phyloP scores from a whole-genome alignment of 2,113 vertebrate genomes.

The Nycticorax nycticorax region DNA sequence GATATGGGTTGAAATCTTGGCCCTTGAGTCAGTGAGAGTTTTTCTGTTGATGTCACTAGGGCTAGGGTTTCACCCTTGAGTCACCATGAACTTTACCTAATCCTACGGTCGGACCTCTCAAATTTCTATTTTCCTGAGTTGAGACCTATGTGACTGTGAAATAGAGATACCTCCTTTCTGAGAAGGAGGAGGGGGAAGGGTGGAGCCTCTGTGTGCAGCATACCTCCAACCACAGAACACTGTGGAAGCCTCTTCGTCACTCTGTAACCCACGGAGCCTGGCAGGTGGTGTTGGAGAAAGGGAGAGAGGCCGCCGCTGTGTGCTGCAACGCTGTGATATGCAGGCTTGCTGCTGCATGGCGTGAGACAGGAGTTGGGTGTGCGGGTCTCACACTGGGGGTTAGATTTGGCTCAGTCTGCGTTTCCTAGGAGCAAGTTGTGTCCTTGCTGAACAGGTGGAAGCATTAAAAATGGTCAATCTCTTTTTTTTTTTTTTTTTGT shows the following conservation, averaged over 20 bases:
- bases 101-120: constrained; percentile 9
- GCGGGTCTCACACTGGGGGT: accelerated
- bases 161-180: background rate
- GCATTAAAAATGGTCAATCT: background rate
- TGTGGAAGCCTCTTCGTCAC: background rate
- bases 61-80: constrained; percentile 38
- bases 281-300: background rate
- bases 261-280: background rate
- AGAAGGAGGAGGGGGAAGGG: background rate
- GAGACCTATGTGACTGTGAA: background rate
- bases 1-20: background rate
- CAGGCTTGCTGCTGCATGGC: background rate
- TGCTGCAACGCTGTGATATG: background rate
- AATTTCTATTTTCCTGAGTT: constrained; percentile 31
- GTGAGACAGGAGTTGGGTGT: background rate
- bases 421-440: background rate
- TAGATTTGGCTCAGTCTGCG: background rate
- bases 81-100: constrained; percentile 56
- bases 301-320: background rate
- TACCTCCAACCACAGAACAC: background rate
- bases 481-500: background rate
- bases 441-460: background rate
- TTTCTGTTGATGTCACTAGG: constrained; percentile 48
- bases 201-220: background rate
- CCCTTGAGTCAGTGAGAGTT: background rate